phyloP scores from a whole-genome alignment of 2,113 vertebrate genomes.

The Melanocharis versteri region DNA sequence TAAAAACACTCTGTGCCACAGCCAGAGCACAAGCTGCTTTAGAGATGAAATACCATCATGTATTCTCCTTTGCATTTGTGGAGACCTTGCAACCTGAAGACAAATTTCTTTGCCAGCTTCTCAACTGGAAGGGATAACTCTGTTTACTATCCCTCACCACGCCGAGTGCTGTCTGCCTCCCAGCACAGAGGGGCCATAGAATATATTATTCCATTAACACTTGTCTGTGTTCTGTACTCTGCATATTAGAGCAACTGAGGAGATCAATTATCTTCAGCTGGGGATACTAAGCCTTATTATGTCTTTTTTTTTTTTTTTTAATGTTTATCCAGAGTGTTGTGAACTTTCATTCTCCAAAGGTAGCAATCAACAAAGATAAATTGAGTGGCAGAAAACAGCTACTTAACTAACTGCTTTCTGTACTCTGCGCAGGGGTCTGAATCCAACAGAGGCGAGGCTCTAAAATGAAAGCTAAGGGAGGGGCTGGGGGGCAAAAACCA shows the following conservation, averaged over 20 bases:
- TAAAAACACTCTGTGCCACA: neutral
- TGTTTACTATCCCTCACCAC: neutral
- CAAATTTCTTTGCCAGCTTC: neutral
- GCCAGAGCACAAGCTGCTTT: neutral
- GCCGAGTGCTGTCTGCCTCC: neutral
- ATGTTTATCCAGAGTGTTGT: slow-evolving; percentile 66
- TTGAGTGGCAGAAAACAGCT: slow-evolving; percentile 30
- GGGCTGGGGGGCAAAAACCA: neutral
- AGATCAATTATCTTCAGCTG: slow-evolving; percentile 71
- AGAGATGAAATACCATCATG: neutral
- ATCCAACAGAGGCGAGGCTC: neutral
- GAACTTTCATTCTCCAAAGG: slow-evolving; percentile 66
- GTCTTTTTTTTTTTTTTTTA: slow-evolving; percentile 21
- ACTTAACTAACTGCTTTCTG: neutral
- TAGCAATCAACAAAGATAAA: slow-evolving; percentile 50
- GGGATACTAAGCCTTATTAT: slow-evolving; percentile 63
- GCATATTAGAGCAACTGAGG: slow-evolving; percentile 66
- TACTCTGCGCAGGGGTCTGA: rapidly evolving
- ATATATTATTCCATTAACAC: slow-evolving; percentile 69
- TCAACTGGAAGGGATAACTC: neutral
- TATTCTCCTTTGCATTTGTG: neutral
- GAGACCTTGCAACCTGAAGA: neutral
- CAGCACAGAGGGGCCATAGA: slow-evolving; percentile 16
- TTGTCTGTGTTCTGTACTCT: slow-evolving; percentile 60
- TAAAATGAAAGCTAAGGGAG: neutral